A percentile compares a stretch with the other conserved stretches of the same genome.
These are phyloP conservation scores for Engystomops pustulosus DNA, from an alignment of 2,113 vertebrate species.

Conservation along the genomic window DNA sequence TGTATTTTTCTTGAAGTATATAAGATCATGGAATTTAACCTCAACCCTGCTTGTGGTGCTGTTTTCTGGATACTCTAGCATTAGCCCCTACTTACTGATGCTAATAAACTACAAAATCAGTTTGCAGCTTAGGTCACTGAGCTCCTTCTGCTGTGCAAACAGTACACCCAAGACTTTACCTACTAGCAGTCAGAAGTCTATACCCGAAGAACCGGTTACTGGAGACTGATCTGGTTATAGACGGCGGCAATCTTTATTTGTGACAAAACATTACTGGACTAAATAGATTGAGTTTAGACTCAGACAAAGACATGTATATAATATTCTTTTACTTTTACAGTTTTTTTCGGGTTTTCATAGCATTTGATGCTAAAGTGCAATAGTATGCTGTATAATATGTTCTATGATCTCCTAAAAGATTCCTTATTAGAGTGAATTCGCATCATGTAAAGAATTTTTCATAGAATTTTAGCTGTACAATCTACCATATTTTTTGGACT, in stretches of 20 bases:
- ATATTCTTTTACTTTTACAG: neutral
- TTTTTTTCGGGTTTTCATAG: too few relatives aligned
- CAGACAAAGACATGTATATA: neutral
- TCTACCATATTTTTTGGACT: too few relatives aligned
- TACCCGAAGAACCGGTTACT: neutral
- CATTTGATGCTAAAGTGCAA: too few relatives aligned
- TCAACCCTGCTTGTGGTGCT: slow-evolving; percentile 66
- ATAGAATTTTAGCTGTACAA: too few relatives aligned
- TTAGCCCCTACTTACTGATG: slow-evolving; percentile 69
- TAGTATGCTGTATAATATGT: neutral
- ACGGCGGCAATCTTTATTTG: neutral
- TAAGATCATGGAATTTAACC: slow-evolving; percentile 59
- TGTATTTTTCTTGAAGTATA: slow-evolving; percentile 63
- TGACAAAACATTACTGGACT: too few relatives aligned
- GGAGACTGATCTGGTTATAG: slow-evolving; percentile 25
- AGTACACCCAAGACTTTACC: slow-evolving; percentile 35
- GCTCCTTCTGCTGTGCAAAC: slow-evolving; percentile 63
- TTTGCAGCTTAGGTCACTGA: slow-evolving; percentile 64
- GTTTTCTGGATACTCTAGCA: slow-evolving; percentile 68
- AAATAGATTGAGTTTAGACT: too few relatives aligned
- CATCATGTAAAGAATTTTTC: too few relatives aligned
- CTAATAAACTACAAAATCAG: slow-evolving; percentile 68
- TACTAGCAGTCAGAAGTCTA: neutral
- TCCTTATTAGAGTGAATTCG: too few relatives aligned
- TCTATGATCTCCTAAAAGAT: too few relatives aligned